These are phyloP conservation scores for Vespertilio murinus DNA, from an alignment of 2,797 vertebrate genomes.

Conservation along the genomic window DNA sequence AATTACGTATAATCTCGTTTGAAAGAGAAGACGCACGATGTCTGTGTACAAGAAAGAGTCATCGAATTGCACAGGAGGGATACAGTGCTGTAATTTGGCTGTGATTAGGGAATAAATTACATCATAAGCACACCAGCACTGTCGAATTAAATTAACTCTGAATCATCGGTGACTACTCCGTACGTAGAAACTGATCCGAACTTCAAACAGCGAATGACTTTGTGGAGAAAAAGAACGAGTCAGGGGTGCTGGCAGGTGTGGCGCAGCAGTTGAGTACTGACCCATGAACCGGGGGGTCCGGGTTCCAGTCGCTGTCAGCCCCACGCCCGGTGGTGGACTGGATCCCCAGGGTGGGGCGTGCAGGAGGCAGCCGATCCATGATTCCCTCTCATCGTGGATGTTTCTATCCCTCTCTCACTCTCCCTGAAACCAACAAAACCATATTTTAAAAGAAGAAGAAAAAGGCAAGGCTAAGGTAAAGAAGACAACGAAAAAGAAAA, in stretches of 20 bases:
- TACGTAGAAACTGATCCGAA: not conserved
- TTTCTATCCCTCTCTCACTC: too few species aligned
- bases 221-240: not conserved
- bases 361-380: too few species aligned
- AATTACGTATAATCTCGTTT: not conserved
- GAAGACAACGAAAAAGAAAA: not conserved
- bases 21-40: not conserved
- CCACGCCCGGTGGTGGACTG: rapidly evolving
- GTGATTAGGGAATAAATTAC: not conserved
- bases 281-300: too few species aligned
- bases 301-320: too few species aligned
- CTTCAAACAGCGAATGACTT: not conserved
- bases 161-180: not conserved
- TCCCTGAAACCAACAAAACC: too few species aligned
- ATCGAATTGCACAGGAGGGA: not conserved
- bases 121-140: not conserved
- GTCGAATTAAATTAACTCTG: slow-evolving; percentile 38
- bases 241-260: too few species aligned
- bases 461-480: not conserved
- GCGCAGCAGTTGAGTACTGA: too few species aligned
- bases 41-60: not conserved
- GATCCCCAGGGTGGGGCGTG: too few species aligned
- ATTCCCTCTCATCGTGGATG: too few species aligned
- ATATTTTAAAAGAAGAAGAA: not conserved
- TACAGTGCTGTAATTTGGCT: not conserved